These are phyloP conservation scores for pig (Sus scrofa) DNA, from an alignment of 2,113 vertebrate genomes.

Conservation along the genomic window DNA sequence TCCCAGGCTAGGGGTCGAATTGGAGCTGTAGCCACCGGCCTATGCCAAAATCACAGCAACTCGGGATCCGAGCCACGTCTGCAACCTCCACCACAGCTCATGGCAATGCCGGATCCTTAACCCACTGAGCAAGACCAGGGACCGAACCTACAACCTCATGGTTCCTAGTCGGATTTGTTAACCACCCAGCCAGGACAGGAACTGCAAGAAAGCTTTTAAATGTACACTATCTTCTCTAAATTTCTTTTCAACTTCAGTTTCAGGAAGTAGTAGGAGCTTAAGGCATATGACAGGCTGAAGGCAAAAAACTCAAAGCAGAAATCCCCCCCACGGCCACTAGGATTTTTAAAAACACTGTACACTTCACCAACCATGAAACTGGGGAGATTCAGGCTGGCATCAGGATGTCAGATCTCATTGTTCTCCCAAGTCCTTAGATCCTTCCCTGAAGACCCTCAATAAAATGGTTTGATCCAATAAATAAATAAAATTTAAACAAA, in stretches of 20 bases:
- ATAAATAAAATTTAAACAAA: background rate
- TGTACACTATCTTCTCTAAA: background rate
- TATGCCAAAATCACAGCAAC: too few relatives aligned
- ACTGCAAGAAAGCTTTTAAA: background rate
- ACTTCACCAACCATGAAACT: background rate
- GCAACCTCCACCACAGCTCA: too few relatives aligned
- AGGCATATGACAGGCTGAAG: background rate
- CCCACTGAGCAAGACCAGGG: too few relatives aligned
- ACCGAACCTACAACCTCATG: too few relatives aligned
- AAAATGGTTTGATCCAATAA: background rate
- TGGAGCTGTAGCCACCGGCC: too few relatives aligned
- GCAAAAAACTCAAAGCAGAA: slow-evolving; percentile 8
- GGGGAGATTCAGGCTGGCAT: background rate
- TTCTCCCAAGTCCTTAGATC: background rate
- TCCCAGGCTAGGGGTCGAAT: too few relatives aligned
- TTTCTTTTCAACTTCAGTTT: background rate
- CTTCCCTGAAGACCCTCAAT: background rate
- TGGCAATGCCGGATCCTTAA: too few relatives aligned
- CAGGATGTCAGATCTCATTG: background rate
- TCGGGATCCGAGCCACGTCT: too few relatives aligned
- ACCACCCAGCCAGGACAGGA: too few relatives aligned
- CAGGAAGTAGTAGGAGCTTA: background rate
- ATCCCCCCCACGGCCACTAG: rapidly evolving
- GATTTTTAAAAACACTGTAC: slow-evolving; percentile 6
- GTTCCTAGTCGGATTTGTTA: too few relatives aligned